These are phyloP conservation scores for Nemurella pictetii DNA, from an alignment of 2,888 invertebrate genomes.

Conservation along the genomic window DNA sequence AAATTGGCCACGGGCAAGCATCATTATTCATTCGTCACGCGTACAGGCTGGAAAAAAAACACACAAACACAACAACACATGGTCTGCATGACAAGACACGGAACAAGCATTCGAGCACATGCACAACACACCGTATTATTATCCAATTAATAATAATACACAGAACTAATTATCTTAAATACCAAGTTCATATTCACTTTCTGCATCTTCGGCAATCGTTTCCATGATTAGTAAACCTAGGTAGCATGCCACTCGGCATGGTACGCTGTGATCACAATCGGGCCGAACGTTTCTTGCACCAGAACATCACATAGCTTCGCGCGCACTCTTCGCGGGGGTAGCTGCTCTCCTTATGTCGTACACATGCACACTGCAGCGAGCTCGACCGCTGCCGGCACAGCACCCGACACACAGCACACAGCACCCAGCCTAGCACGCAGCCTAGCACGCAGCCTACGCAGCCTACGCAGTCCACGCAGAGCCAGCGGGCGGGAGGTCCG, in stretches of 20 bases:
- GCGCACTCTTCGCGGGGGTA: too few species aligned
- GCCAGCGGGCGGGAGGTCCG: neutral
- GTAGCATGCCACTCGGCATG: slow-evolving; percentile 8
- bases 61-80: neutral
- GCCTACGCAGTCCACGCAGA: neutral
- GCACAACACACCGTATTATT: neutral
- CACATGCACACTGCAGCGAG: neutral
- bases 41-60: too few species aligned
- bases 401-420: neutral
- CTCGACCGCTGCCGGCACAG: neutral
- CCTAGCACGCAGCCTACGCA: neutral
- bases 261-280: neutral
- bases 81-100: neutral
- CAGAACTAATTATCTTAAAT: slow-evolving; percentile 42
- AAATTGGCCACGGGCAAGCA: too few species aligned
- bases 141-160: slow-evolving; percentile 24
- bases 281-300: neutral
- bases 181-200: slow-evolving; percentile 70
- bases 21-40: too few species aligned
- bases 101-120: neutral
- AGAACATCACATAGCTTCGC: neutral
- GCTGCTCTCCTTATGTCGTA: too few species aligned
- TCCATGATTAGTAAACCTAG: slow-evolving; percentile 55
- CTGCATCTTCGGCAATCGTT: slow-evolving; percentile 69
- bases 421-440: neutral